A percentile compares a stretch with the other conserved stretches of the same genome.
These are phyloP conservation scores for Agrotis exclamationis DNA, from an alignment of 2,888 invertebrate genomes.

Conservation along the genomic window DNA sequence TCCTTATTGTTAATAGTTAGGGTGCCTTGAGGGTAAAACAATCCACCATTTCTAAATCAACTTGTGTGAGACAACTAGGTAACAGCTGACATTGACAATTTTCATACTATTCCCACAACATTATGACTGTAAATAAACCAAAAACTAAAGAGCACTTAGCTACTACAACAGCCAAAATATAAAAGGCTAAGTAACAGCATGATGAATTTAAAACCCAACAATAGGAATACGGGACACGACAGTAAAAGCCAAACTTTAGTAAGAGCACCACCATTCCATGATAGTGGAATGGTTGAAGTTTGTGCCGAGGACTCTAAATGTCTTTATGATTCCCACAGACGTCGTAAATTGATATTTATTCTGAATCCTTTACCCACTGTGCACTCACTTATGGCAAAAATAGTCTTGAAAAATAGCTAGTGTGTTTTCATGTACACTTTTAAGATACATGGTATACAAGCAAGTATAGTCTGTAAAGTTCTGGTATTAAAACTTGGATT, in stretches of 20 bases:
- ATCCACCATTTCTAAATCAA: conserved; percentile 4
- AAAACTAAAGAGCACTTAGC: conserved; percentile 4
- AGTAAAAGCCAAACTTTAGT: conserved; percentile 56
- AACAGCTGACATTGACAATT: conserved; percentile 21
- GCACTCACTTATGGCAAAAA: conserved; percentile 58
- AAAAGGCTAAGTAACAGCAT: conserved; percentile 23
- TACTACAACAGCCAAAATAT: background rate
- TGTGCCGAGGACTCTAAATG: conserved; percentile 73
- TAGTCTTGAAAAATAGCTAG: conserved; percentile 47
- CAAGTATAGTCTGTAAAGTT: conserved; percentile 53
- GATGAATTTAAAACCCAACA: conserved; percentile 53
- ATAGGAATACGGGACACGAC: conserved; percentile 35
- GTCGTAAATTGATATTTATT: conserved; percentile 83
- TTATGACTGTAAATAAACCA: conserved; percentile 20
- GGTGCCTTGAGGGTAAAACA: background rate
- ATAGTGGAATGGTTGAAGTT: conserved; percentile 69
- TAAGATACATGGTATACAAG: conserved; percentile 38
- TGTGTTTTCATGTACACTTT: conserved; percentile 30
- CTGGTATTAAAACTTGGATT: conserved; percentile 61
- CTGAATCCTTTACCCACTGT: conserved; percentile 62
- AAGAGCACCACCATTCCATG: conserved; percentile 53
- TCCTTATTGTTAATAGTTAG: background rate
- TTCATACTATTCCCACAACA: background rate
- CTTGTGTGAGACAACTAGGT: background rate
- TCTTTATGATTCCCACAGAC: conserved; percentile 79